phyloP scores from a whole-genome alignment of 2,797 vertebrate genomes.

The Crax fasciolata region DNA sequence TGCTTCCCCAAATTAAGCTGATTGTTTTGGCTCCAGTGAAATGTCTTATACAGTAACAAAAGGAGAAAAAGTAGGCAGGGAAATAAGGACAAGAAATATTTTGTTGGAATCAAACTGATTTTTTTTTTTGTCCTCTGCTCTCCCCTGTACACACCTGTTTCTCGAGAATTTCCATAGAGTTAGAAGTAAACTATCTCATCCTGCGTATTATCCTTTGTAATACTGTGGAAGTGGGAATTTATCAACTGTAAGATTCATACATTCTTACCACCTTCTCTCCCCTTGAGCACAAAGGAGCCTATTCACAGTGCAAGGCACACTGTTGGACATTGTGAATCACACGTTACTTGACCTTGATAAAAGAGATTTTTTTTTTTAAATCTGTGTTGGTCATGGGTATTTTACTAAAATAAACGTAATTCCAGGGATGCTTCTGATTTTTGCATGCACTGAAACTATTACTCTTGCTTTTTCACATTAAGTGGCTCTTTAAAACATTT shows the following conservation, averaged over 20 bases:
- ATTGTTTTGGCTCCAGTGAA: neutral
- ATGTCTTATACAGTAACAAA: neutral
- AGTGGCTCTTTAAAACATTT: neutral
- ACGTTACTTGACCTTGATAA: conserved; percentile 20
- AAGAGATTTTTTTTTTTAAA: neutral
- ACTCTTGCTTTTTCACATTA: neutral
- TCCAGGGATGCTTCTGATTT: neutral
- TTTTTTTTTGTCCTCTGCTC: neutral
- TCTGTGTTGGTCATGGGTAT: conserved; percentile 14
- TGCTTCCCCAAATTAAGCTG: neutral
- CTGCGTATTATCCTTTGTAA: neutral
- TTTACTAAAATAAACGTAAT: conserved; percentile 27
- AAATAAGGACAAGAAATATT: neutral
- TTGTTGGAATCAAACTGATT: neutral
- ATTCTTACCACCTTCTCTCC: conserved; percentile 2
- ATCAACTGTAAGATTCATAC: neutral
- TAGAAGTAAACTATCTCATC: neutral
- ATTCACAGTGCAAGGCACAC: conserved; percentile 32
- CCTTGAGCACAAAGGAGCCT: conserved; percentile 35
- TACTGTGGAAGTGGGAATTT: neutral
- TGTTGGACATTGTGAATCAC: conserved; percentile 61
- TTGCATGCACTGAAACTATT: neutral
- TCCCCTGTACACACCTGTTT: neutral
- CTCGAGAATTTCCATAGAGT: neutral
- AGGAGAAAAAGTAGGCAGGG: neutral